These are phyloP conservation scores for Prionace glauca DNA, from an alignment of 2,797 vertebrate species.

Conservation along the genomic window DNA sequence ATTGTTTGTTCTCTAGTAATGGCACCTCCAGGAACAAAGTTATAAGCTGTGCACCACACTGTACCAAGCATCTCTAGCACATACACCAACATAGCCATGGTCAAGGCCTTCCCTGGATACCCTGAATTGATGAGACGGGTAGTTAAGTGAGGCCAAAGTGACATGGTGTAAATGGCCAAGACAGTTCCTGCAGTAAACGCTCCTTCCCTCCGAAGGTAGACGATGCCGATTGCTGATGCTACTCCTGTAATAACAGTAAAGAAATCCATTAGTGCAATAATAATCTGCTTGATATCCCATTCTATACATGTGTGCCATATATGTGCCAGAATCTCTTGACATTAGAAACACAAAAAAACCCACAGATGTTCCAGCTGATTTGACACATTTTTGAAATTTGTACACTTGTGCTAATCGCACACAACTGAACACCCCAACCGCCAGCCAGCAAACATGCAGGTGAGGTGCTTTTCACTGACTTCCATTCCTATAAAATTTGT, in stretches of 20 bases:
- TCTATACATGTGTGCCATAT: not conserved
- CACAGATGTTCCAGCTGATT: not conserved
- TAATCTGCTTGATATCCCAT: not conserved
- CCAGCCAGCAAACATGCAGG: not conserved
- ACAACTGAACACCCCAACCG: not conserved
- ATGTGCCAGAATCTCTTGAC: not conserved
- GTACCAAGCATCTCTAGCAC: slow-evolving; percentile 56
- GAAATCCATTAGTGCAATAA: not conserved
- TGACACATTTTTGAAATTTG: not conserved
- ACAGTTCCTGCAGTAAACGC: slow-evolving; percentile 54
- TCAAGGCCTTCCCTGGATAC: slow-evolving; percentile 54
- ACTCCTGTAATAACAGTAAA: slow-evolving; percentile 47
- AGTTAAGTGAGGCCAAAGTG: slow-evolving; percentile 53
- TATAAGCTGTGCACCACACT: slow-evolving; percentile 62
- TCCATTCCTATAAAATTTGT: not conserved
- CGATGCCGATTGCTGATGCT: slow-evolving; percentile 51
- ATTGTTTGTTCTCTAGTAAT: slow-evolving; percentile 58
- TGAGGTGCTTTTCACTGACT: not conserved
- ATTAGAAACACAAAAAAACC: not conserved
- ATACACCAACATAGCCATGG: slow-evolving; percentile 51
- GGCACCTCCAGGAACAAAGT: slow-evolving; percentile 62
- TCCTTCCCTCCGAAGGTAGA: slow-evolving; percentile 54
- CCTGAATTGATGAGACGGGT: slow-evolving; percentile 48
- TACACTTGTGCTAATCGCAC: not conserved
- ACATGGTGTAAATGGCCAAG: slow-evolving; percentile 53